Percentiles rank a stretch among this genome's conserved stretches.
Evolutionary conservation across 2,888 invertebrate species (phyloP).

Genomic region (Lepidocyrtinus sp.): DNA sequence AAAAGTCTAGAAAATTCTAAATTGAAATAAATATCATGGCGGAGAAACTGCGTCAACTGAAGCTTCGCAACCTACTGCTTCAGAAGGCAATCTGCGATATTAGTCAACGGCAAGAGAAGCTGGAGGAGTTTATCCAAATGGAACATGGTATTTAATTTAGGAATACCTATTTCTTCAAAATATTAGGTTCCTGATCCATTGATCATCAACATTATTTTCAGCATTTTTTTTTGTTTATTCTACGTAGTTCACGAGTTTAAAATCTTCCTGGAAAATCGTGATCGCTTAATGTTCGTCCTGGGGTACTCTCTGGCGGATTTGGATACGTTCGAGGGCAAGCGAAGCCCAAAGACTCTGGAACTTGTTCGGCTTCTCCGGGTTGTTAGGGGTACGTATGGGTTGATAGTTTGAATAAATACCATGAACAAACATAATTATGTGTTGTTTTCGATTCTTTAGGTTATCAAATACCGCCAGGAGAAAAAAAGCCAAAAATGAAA

Average conservation of each 20-base stretch:
- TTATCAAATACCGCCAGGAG: not conserved
- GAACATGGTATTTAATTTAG: slow-evolving; percentile 16
- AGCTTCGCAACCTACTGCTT: not conserved
- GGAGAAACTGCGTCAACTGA: not conserved
- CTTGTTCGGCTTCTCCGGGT: slow-evolving; percentile 40
- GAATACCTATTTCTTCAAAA: not conserved
- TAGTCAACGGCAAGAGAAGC: slow-evolving; percentile 17
- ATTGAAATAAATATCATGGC: too few relatives aligned
- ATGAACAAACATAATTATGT: too few relatives aligned
- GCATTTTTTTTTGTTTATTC: slow-evolving; percentile 1
- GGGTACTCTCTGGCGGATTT: not conserved
- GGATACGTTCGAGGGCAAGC: slow-evolving; percentile 35
- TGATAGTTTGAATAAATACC: too few relatives aligned
- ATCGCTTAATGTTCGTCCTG: slow-evolving; percentile 39
- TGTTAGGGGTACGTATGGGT: slow-evolving; percentile 33
- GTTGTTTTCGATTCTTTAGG: not conserved
- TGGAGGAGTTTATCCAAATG: slow-evolving; percentile 32
- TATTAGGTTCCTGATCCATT: not conserved
- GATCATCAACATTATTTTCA: not conserved
- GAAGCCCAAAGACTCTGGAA: slow-evolving; percentile 42
- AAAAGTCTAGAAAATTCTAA: too few relatives aligned
- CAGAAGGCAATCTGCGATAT: slow-evolving; percentile 3
- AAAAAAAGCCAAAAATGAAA: not conserved
- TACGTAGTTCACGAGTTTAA: slow-evolving; percentile 30
- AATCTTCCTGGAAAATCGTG: slow-evolving; percentile 38